These are phyloP conservation scores for Leucophenga varia DNA, from an alignment of 1,140 invertebrate species.

Conservation along the genomic window DNA sequence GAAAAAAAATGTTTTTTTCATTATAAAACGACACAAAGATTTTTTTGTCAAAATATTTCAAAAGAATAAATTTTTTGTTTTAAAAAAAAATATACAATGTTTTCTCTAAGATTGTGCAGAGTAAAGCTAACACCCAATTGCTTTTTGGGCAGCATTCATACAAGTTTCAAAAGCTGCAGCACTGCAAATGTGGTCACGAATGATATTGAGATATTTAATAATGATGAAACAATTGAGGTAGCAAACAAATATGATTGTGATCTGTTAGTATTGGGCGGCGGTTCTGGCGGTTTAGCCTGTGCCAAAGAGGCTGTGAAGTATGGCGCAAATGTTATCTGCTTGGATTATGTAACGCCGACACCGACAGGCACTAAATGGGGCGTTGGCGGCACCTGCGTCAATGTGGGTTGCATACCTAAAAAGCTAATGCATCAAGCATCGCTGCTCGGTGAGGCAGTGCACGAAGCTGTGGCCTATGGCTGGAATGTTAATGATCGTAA, in stretches of 20 bases:
- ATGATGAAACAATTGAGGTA: neutral
- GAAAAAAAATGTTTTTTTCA: too few species aligned
- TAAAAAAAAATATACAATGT: too few species aligned
- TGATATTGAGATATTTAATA: too few species aligned
- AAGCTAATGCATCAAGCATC: constrained; percentile 96
- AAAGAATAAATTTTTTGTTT: too few species aligned
- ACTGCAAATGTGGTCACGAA: too few species aligned
- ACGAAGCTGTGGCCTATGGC: constrained; percentile 79
- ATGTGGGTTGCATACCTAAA: constrained; percentile 97
- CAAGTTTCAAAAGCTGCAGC: too few species aligned
- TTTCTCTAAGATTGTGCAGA: too few species aligned
- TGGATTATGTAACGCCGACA: constrained; percentile 90
- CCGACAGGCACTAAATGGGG: constrained; percentile 86
- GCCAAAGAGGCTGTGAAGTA: constrained; percentile 85
- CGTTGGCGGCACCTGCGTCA: constrained; percentile 94
- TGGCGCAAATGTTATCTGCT: constrained; percentile 85
- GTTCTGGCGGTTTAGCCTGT: constrained; percentile 90
- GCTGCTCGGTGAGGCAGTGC: constrained; percentile 77
- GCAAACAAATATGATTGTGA: constrained; percentile 73
- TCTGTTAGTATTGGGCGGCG: constrained; percentile 91
- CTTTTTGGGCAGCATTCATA: too few species aligned
- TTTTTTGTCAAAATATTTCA: too few species aligned
- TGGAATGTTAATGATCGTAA: constrained; percentile 73
- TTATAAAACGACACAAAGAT: too few species aligned
- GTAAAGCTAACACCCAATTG: too few species aligned